Evolutionary conservation across 2,113 vertebrate genomes (phyloP).

Genomic region (Oreochromis niloticus): DNA sequence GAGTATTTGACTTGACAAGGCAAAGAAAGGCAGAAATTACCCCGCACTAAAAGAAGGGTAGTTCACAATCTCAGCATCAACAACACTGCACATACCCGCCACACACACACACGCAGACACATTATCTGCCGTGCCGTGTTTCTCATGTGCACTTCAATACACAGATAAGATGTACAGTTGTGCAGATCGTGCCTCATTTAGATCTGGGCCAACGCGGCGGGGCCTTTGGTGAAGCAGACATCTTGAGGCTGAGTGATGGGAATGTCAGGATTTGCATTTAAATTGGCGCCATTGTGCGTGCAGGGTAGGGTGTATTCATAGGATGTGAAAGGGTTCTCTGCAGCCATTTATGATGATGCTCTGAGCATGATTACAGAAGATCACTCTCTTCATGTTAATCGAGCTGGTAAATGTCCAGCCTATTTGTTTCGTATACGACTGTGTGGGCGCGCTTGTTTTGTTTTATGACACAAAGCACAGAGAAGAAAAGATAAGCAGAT

Average conservation of each 20-base stretch:
- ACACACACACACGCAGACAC: not conserved
- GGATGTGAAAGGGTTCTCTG: constrained; percentile 40
- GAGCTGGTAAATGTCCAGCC: constrained; percentile 31
- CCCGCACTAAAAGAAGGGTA: not conserved
- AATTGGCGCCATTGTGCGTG: constrained; percentile 68
- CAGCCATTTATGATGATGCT: constrained; percentile 26
- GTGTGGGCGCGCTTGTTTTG: not conserved
- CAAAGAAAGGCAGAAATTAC: not conserved
- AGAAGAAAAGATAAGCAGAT: not conserved
- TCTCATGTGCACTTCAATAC: not conserved
- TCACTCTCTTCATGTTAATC: constrained; percentile 44
- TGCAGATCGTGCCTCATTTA: constrained; percentile 46
- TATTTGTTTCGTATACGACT: not conserved
- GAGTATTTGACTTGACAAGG: constrained; percentile 19
- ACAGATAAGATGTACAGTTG: constrained; percentile 47
- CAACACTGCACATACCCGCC: not conserved
- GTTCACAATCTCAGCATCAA: constrained; percentile 26
- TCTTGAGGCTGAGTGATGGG: constrained; percentile 49
- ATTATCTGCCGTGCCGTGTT: not conserved
- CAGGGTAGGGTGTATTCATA: constrained; percentile 41
- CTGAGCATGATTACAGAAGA: constrained; percentile 45
- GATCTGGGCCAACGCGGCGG: constrained; percentile 29
- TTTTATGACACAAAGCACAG: not conserved
- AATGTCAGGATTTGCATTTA: constrained; percentile 79
- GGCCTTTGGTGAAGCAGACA: constrained; percentile 29